A percentile compares a stretch with the other conserved stretches of the same genome.
Conservation (phyloP, 2,113 vertebrate genomes). For the Pycnonotus jocosus region DNA sequence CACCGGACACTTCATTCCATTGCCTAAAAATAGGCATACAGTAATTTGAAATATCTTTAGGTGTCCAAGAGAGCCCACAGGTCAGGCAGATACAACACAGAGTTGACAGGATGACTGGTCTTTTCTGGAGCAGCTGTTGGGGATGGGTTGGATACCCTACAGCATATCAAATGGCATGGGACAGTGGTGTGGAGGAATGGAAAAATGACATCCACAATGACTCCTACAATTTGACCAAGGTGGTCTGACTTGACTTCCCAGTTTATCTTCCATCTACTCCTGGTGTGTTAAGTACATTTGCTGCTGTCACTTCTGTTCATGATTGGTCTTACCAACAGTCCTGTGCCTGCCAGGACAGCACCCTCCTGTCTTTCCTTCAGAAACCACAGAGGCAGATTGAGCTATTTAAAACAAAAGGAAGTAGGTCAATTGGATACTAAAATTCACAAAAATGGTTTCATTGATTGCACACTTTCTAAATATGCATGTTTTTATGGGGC, state of each 20-base stretch:
- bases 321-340: background rate
- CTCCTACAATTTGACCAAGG: background rate
- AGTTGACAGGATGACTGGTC: background rate
- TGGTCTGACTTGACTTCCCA: background rate
- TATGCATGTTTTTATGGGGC: background rate
- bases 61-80: background rate
- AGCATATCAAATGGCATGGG: background rate
- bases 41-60: background rate
- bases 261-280: background rate
- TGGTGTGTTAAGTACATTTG: background rate
- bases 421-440: background rate
- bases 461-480: background rate
- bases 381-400: background rate
- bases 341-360: background rate
- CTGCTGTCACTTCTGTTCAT: background rate
- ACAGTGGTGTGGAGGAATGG: background rate
- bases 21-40: background rate
- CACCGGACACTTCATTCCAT: background rate
- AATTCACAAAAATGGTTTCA: background rate
- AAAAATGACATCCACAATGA: background rate
- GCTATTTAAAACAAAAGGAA: background rate
- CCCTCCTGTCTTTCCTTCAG: background rate
- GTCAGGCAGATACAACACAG: background rate
- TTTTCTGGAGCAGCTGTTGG: background rate
- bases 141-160: fast-evolving